Base-by-base conservation (phyloP, 2,797 vertebrate genomes). In the Myripristis murdjan region DNA sequence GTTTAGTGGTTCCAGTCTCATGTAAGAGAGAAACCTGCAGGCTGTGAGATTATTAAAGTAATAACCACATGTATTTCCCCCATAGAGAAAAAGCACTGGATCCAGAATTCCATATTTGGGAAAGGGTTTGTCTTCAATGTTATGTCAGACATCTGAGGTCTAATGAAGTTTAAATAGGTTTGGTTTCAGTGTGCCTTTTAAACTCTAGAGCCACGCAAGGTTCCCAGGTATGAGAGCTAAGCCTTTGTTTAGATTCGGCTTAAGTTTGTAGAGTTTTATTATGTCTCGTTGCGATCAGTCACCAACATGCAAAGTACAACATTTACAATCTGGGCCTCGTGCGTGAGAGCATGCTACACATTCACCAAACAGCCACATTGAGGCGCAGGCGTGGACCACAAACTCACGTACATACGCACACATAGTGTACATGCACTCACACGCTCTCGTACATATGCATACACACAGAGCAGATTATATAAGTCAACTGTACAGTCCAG, bases 291-390 rank as follows among this genome's bases (percentile, higher is more conserved):
- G 75, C 73, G 63, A 68, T 89, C 79, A 68, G 52, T 89, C 85
- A 7, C 75, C 86, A 83, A 86, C 94, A 95, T 95, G 94, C 94
- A n/a, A 92, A 78, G 75, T 79, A 92, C 83, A 75, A 90, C 85
- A 90, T 64, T 70, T 81, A 83, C 55, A 85, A 78, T 81, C 83
- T 70, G 79, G 71, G 77, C 83, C 85, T 87, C 48, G 68, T 87
- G 86, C 85, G 77, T 70, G 79, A 86, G n/a, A 73, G 91, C 93
- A 94, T 94, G 94, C 94, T 85, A 81, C 84, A 94, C 90, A 82
- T 86, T 85, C 87, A 91, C 88, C 84, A 82, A 78, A 88, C 77
- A 39, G 73, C 90, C 90, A 93, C 90, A 80, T 76, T 28, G 84
- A 93, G 80, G 88, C 65, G 77, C 83, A 82, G 71, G 78, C 58